Evolutionary conservation across 2,113 vertebrate species (phyloP).

Genomic region (Crotalus helleri): DNA sequence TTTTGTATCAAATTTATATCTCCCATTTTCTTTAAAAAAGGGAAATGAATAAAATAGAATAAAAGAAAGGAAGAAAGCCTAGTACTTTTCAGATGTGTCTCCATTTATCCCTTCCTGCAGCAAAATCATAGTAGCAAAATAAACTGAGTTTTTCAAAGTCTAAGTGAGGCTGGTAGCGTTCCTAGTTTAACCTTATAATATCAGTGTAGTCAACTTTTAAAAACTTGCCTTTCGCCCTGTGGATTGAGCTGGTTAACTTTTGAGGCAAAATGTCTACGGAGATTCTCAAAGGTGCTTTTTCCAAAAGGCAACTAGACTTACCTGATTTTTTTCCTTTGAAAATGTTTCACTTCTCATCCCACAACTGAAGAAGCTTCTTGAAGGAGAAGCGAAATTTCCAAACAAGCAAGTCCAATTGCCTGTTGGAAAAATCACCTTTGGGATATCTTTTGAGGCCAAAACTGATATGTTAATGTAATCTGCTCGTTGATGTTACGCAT

Average conservation of each 20-base stretch:
- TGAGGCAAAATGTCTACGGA: not conserved
- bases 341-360: too few species aligned
- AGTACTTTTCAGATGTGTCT: not conserved
- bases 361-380: too few species aligned
- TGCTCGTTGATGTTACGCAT: not conserved
- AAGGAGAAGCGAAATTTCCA: too few species aligned
- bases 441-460: not conserved
- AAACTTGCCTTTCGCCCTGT: not conserved
- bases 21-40: not conserved
- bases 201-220: not conserved
- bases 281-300: too few species aligned
- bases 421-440: too few species aligned
- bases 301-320: too few species aligned
- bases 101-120: not conserved
- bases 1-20: not conserved
- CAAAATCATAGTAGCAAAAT: not conserved
- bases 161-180: not conserved
- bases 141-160: not conserved
- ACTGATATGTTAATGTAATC: not conserved
- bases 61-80: not conserved
- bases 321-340: too few species aligned
- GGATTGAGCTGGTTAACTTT: not conserved
- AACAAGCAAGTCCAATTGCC: not conserved
- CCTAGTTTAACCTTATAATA: not conserved
- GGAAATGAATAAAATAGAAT: too few species aligned